Conservation (phyloP, 1,140 invertebrate genomes). For the Sitobion miscanthi region DNA sequence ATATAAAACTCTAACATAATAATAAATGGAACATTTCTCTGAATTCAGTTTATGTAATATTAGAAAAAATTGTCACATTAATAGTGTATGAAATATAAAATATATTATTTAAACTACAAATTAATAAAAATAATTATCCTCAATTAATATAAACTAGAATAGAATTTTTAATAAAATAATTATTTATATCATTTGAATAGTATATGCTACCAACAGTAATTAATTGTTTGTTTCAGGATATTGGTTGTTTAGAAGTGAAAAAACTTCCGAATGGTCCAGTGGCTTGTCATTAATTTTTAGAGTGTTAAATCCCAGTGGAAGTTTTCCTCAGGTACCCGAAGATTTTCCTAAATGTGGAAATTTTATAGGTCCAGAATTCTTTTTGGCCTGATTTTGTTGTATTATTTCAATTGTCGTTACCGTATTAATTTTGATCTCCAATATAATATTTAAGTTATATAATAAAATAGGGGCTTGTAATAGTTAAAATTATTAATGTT, state of each 20-base stretch:
- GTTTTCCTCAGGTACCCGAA: conserved; percentile 63
- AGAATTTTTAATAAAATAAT: too few relatives aligned
- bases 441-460: background rate
- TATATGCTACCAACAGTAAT: background rate
- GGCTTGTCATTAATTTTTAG: conserved; percentile 68
- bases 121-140: background rate
- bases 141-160: too few relatives aligned
- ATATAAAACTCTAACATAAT: background rate
- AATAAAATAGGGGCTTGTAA: background rate
- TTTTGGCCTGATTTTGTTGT: conserved; percentile 61
- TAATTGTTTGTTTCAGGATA: conserved; percentile 65
- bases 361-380: conserved; percentile 66
- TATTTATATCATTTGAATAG: background rate
- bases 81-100: too few relatives aligned
- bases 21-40: background rate
- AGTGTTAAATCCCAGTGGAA: conserved; percentile 63
- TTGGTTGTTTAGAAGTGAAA: conserved; percentile 73
- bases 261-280: conserved; percentile 64
- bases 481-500: background rate
- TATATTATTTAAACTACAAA: background rate
- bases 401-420: background rate
- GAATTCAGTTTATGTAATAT: background rate
- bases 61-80: too few relatives aligned
- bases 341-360: conserved; percentile 66
- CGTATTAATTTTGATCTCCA: conserved; percentile 15